Base-by-base conservation (phyloP, 1,140 invertebrate species). In the Planococcus citri region DNA sequence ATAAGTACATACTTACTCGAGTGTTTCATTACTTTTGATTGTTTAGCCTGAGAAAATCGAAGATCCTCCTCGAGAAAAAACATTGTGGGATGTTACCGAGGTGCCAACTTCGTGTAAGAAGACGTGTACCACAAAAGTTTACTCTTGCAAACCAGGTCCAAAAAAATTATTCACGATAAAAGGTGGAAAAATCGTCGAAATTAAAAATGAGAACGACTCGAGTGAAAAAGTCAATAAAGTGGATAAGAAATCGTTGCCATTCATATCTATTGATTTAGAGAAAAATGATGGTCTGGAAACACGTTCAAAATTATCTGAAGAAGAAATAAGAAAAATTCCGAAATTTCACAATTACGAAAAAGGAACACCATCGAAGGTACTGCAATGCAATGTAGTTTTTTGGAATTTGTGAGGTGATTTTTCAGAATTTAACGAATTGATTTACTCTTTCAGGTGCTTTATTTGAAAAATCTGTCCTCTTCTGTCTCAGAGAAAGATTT, bases 401-500 rank as follows among this genome's bases (percentile, higher is more conserved):
- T 25, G 10, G 29, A 25, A 21, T 27, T 33, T 25, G 17, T n/a
- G 20, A 8, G 9, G 27, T 27, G 6, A 60, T 37, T n/a, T n/a
- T n/a, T n/a, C n/a, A n/a, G n/a, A n/a, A 33, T 33, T 33, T 33
- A 57, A 20, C 27, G 38, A 20, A n/a, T 6, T 4, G 3, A 58
- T 22, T 73, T 58, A 41, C 68, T 60, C 22, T 71, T 77, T 71
- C 70, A 79, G 76, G 72, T 72, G 22, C 74, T 84, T 14, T 84
- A 78, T 75, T 58, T 84, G 22, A 84, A 84, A 76, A 84, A 84
- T 77, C 73, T 84, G 33, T 72, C 77, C 12, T 75, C 73, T 17
- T 75, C 74, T 70, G 74, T 79, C 1, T 75, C 74, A 27, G 78
- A 80, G 73, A 72, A 75, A 22, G 80, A 83, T 73, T 75, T 84